These are phyloP conservation scores for Hirudinaria manillensis DNA, from an alignment of 2,888 invertebrate genomes.

Conservation along the genomic window DNA sequence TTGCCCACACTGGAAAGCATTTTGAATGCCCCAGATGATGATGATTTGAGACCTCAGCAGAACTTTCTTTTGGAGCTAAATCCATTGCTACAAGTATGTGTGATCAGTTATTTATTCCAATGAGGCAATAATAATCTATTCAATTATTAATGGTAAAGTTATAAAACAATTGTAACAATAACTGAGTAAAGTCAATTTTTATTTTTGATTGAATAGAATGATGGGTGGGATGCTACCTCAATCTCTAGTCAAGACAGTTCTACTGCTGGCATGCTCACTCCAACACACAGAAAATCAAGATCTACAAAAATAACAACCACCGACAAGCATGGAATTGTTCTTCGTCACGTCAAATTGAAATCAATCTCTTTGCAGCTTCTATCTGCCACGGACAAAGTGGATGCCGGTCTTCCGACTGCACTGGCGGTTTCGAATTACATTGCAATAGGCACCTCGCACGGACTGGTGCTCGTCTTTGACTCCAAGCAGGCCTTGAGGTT, in stretches of 20 bases:
- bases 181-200: not conserved
- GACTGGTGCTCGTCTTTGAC: slow-evolving; percentile 79
- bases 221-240: slow-evolving; percentile 46
- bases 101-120: not conserved
- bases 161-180: not conserved
- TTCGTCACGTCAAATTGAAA: slow-evolving; percentile 74
- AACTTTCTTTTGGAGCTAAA: not conserved
- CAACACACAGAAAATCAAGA: not conserved
- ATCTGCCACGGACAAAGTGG: slow-evolving; percentile 79
- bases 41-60: slow-evolving; percentile 11
- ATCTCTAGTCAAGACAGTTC: slow-evolving; percentile 49
- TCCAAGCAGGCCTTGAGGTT: slow-evolving; percentile 67
- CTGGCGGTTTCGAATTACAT: slow-evolving; percentile 69
- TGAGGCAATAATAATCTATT: not conserved
- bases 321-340: slow-evolving; percentile 49
- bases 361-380: slow-evolving; percentile 80
- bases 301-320: not conserved
- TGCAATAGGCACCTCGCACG: slow-evolving; percentile 89
- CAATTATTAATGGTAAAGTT: too few species aligned
- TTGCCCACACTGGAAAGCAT: slow-evolving; percentile 75
- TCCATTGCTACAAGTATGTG: slow-evolving; percentile 2
- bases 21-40: slow-evolving; percentile 57
- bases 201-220: not conserved
- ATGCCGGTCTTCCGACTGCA: slow-evolving; percentile 80
- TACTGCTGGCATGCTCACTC: not conserved